Evolutionary conservation across 2,888 invertebrate species (phyloP).

Genomic region (Morpho deidamia): DNA sequence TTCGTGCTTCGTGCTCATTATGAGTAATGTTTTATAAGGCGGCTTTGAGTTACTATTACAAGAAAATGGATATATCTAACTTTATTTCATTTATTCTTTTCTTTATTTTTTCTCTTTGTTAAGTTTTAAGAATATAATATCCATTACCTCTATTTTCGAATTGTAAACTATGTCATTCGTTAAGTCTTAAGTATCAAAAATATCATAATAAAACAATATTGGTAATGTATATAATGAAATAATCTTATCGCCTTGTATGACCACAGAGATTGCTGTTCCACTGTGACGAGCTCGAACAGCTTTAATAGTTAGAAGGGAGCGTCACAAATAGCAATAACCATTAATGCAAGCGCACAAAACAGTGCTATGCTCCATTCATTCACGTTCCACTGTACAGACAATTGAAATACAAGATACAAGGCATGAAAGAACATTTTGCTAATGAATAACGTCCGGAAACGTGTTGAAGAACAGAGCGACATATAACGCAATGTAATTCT

Average conservation of each 20-base stretch:
- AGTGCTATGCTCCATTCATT: slow-evolving; percentile 16
- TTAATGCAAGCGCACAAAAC: slow-evolving; percentile 19
- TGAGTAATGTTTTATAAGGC: slow-evolving; percentile 22
- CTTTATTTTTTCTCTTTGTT: not conserved
- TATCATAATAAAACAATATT: too few species aligned
- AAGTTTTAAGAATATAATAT: too few species aligned
- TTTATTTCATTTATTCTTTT: slow-evolving; percentile 3
- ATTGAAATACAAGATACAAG: slow-evolving; percentile 15
- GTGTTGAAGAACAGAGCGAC: not conserved
- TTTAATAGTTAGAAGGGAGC: slow-evolving; percentile 15
- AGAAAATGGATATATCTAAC: slow-evolving; percentile 3
- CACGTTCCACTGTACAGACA: slow-evolving; percentile 17
- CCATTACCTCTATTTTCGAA: not conserved
- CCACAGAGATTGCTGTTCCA: slow-evolving; percentile 7
- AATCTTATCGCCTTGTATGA: slow-evolving; percentile 10
- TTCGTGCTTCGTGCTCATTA: slow-evolving; percentile 15
- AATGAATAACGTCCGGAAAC: not conserved
- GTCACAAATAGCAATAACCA: slow-evolving; percentile 21
- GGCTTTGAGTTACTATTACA: slow-evolving; percentile 13
- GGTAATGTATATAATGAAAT: not conserved
- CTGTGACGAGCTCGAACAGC: slow-evolving; percentile 4
- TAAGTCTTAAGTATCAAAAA: not conserved
- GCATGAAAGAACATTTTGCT: slow-evolving; percentile 5
- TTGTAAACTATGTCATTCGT: not conserved
- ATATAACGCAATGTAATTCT: too few species aligned